Evolutionary conservation across 2,888 invertebrate genomes (phyloP).

Genomic region (Drosophila tanythrix): DNA sequence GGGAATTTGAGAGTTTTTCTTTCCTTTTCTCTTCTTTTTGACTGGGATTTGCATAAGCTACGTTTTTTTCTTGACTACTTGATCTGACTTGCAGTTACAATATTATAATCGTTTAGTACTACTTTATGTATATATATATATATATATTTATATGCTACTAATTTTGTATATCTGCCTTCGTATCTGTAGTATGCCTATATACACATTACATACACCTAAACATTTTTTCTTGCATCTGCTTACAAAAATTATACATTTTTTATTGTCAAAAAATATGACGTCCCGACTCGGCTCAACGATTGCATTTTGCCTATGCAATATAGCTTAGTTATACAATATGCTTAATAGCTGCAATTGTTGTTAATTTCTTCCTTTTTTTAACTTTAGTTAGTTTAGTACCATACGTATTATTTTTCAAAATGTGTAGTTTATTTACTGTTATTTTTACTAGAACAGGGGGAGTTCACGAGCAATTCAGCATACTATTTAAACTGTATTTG

Average conservation of each 20-base stretch:
- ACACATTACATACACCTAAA: slow-evolving; percentile 50
- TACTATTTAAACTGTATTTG: not conserved
- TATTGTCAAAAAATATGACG: slow-evolving; percentile 78
- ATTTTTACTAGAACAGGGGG: slow-evolving; percentile 10
- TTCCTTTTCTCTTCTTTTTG: slow-evolving; percentile 16
- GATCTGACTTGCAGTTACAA: slow-evolving; percentile 39
- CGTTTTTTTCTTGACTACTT: slow-evolving; percentile 26
- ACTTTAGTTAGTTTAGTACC: slow-evolving; percentile 31
- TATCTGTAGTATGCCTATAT: slow-evolving; percentile 60
- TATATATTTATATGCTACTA: slow-evolving; percentile 38
- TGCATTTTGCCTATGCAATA: slow-evolving; percentile 49
- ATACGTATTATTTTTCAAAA: slow-evolving; percentile 13
- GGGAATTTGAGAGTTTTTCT: slow-evolving; percentile 13
- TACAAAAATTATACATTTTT: slow-evolving; percentile 59
- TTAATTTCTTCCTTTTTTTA: not conserved
- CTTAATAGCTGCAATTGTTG: slow-evolving; percentile 32
- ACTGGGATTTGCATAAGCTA: slow-evolving; percentile 22
- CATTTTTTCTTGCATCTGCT: slow-evolving; percentile 18
- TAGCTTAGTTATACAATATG: slow-evolving; percentile 45
- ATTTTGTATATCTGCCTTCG: slow-evolving; percentile 25
- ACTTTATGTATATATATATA: slow-evolving; percentile 21
- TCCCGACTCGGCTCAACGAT: slow-evolving; percentile 60
- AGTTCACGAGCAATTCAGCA: slow-evolving; percentile 1
- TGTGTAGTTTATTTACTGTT: not conserved
- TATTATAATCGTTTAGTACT: slow-evolving; percentile 16